phyloP scores from a whole-genome alignment of 2,113 vertebrate genomes.

The Otis tarda region DNA sequence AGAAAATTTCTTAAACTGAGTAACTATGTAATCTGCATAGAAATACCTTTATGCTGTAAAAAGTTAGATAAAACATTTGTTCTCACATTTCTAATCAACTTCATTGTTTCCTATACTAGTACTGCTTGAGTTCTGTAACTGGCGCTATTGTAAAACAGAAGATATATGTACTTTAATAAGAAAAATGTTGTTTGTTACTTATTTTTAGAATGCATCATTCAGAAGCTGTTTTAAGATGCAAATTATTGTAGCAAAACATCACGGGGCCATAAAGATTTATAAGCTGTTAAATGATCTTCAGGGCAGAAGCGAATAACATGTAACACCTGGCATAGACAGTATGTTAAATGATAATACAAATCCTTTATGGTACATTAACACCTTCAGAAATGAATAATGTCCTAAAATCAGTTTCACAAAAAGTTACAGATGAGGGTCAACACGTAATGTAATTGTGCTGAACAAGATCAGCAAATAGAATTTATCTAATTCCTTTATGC shows the following conservation, averaged over 20 bases:
- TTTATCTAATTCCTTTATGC: slow-evolving; percentile 68
- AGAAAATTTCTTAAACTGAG: neutral
- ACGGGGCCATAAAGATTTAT: slow-evolving; percentile 67
- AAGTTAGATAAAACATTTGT: neutral
- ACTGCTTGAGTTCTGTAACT: neutral
- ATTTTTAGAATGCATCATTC: slow-evolving; percentile 3
- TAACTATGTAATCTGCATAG: neutral
- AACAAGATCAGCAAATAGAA: slow-evolving; percentile 71
- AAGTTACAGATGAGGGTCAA: slow-evolving; percentile 79
- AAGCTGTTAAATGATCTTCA: slow-evolving; percentile 69
- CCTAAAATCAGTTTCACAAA: slow-evolving; percentile 67
- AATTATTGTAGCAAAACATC: slow-evolving; percentile 36
- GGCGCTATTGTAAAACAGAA: neutral
- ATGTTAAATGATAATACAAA: slow-evolving; percentile 72
- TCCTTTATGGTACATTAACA: slow-evolving; percentile 78
- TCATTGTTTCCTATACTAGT: neutral
- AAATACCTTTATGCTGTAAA: neutral
- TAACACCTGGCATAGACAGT: slow-evolving; percentile 72
- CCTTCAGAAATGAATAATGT: slow-evolving; percentile 78
- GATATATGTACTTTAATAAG: neutral
- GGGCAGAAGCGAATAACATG: slow-evolving; percentile 68
- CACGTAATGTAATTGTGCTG: slow-evolving; percentile 69
- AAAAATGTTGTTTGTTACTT: neutral
- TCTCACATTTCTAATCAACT: neutral
- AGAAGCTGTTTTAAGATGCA: slow-evolving; percentile 25